Percentiles rank a stretch among this genome's conserved stretches.
These are phyloP conservation scores for Whitmania pigra DNA, from an alignment of 1,140 invertebrate species.

Conservation along the genomic window DNA sequence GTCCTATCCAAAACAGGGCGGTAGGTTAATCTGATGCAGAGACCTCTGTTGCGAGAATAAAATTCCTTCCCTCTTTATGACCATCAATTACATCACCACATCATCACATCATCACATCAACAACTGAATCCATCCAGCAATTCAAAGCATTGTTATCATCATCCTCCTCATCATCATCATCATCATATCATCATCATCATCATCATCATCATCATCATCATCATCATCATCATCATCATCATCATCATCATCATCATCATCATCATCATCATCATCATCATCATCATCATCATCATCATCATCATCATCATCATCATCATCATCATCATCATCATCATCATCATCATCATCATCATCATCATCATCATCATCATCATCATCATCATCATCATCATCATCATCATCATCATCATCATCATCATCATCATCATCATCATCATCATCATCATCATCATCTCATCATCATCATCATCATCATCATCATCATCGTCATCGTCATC, in stretches of 20 bases:
- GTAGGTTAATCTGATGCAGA: no score
- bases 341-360: neutral
- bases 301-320: neutral
- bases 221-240: neutral
- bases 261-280: neutral
- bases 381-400: neutral
- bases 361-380: neutral
- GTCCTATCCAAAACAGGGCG: no score
- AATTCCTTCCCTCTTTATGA: no score
- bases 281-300: neutral
- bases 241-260: neutral
- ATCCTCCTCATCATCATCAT: neutral
- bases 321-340: neutral
- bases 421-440: no score
- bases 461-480: neutral
- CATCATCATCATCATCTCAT: no score
- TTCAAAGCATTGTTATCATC: neutral
- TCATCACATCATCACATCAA: no score
- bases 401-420: neutral
- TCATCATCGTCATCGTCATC: neutral
- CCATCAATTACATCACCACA: no score
- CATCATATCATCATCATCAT: neutral
- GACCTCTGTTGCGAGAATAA: no score
- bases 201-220: neutral
- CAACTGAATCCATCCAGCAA: neutral